Conservation (phyloP, 1,140 invertebrate species). For the Brachionus angularis region DNA sequence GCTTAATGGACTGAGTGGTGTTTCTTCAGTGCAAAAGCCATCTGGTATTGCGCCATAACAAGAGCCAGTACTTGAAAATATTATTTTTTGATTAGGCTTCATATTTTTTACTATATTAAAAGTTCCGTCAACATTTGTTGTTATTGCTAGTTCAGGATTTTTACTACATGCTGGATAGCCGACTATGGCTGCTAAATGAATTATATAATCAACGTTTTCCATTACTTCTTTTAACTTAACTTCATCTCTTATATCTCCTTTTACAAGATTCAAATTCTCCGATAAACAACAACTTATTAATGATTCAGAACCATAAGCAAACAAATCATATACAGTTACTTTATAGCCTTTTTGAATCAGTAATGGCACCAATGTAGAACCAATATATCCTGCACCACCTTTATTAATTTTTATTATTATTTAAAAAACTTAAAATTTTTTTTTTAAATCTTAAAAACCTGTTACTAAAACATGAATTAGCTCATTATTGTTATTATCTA, state of each 20-base stretch:
- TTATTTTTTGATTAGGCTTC: conserved; percentile 46
- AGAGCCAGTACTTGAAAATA: conserved; percentile 50
- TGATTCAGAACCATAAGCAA: conserved; percentile 47
- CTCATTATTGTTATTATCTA: no score
- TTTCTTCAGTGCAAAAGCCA: conserved; percentile 48
- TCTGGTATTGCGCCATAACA: conserved; percentile 49
- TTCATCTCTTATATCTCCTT: conserved; percentile 48
- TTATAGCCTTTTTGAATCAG: conserved; percentile 46
- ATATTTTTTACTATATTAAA: conserved; percentile 45
- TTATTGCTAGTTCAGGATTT: conserved; percentile 46
- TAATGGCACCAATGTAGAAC: conserved; percentile 48
- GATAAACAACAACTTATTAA: conserved; percentile 44
- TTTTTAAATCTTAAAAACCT: no score
- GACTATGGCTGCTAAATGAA: conserved; percentile 50
- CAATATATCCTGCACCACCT: conserved; percentile 50
- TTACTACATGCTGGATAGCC: conserved; percentile 51
- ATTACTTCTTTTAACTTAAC: conserved; percentile 44
- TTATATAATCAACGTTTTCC: conserved; percentile 46
- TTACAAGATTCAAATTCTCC: conserved; percentile 46
- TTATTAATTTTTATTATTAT: no score
- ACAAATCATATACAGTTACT: conserved; percentile 49
- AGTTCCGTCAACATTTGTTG: conserved; percentile 47
- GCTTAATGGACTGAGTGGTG: conserved; percentile 47
- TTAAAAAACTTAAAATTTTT: no score
- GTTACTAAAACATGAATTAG: no score